These are phyloP conservation scores for Ommatoiulus sabulosus DNA, from an alignment of 2,888 invertebrate genomes.

Conservation along the genomic window DNA sequence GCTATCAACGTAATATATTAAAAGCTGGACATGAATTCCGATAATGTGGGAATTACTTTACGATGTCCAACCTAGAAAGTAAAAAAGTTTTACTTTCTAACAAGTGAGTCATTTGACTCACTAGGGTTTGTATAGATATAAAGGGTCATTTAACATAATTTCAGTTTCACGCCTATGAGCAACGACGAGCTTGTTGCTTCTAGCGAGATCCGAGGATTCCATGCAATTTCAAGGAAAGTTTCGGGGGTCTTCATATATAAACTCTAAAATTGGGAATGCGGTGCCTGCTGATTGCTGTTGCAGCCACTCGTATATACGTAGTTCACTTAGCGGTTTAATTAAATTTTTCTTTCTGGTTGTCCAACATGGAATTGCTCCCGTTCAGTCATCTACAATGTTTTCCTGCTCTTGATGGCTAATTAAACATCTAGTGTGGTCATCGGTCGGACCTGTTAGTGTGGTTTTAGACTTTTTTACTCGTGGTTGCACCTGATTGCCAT, in stretches of 20 bases:
- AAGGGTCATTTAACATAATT: no score
- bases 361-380: slow-evolving; percentile 43
- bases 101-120: no score
- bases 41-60: no score
- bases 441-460: slow-evolving; percentile 18
- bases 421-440: slow-evolving; percentile 28
- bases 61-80: no score
- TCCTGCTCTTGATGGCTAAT: slow-evolving; percentile 31
- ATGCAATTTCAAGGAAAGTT: background rate
- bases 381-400: background rate
- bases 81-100: no score
- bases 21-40: no score
- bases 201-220: no score
- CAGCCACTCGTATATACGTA: background rate
- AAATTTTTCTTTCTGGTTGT: slow-evolving; percentile 24
- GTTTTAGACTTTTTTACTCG: slow-evolving; percentile 26
- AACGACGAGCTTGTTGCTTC: no score
- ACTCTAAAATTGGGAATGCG: background rate
- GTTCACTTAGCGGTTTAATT: slow-evolving; percentile 3
- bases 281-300: background rate
- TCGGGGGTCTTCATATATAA: background rate
- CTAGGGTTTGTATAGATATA: no score
- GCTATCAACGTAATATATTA: no score
- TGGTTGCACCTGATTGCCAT: slow-evolving; percentile 40
- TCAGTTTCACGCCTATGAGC: no score